Evolutionary conservation across 2,797 vertebrate genomes (phyloP).

Genomic region (Danionella dracula): DNA sequence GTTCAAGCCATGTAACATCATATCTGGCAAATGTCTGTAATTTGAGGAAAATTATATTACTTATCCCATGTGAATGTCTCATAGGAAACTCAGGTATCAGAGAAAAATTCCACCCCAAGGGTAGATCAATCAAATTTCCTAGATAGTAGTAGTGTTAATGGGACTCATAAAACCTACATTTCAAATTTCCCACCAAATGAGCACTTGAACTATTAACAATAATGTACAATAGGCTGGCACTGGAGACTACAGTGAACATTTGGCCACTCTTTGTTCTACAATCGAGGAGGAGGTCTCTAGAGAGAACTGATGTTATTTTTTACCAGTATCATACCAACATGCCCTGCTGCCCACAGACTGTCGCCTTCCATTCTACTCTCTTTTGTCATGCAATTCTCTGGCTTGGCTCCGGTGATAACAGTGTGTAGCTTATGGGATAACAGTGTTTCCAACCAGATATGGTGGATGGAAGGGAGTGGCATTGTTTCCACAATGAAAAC

Average conservation of each 20-base stretch:
- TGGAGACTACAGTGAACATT: neutral
- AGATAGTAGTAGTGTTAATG: no score
- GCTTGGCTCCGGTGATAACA: conserved; percentile 33
- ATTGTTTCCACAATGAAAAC: conserved; percentile 1
- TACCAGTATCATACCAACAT: conserved; percentile 17
- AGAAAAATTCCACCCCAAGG: no score
- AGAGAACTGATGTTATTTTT: conserved; percentile 26
- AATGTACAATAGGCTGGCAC: neutral
- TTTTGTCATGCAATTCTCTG: conserved; percentile 48
- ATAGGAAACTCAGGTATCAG: no score
- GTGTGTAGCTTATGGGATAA: conserved; percentile 51
- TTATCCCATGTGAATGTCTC: no score
- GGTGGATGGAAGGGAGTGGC: conserved; percentile 43
- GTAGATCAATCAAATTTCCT: no score
- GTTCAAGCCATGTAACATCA: no score
- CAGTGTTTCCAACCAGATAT: neutral
- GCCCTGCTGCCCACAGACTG: conserved; percentile 37
- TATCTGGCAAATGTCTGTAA: no score
- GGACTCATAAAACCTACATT: no score
- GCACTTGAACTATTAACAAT: neutral
- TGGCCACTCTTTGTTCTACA: conserved; percentile 28
- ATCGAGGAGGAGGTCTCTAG: conserved; percentile 3
- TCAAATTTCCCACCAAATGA: neutral
- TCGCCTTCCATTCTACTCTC: conserved; percentile 46
- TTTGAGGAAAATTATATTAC: no score